Evolutionary conservation across 1,140 invertebrate genomes (phyloP).

Genomic region (Rhizoglyphus robini): DNA sequence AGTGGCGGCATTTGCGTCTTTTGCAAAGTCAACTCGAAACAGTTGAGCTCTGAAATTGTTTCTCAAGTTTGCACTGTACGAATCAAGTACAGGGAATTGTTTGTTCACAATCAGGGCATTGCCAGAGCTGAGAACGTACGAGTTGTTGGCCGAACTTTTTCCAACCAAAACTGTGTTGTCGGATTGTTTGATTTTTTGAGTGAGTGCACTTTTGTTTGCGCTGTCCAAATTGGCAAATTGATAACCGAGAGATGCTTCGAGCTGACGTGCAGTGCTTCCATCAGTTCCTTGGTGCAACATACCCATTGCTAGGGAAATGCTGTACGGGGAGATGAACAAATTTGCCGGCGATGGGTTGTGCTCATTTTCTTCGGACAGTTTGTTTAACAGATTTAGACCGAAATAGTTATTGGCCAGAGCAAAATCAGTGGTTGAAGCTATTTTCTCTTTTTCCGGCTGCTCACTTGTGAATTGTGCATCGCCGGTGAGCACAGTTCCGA

Average conservation of each 20-base stretch:
- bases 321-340: background rate
- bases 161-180: background rate
- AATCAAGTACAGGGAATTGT: background rate
- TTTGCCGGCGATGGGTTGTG: background rate
- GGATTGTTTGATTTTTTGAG: background rate
- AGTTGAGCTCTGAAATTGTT: background rate
- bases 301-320: background rate
- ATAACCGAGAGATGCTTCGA: background rate
- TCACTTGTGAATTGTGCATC: no score
- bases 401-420: background rate
- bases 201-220: background rate
- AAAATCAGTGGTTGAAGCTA: no score
- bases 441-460: no score
- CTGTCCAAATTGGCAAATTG: background rate
- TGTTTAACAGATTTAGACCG: background rate
- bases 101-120: background rate
- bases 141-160: background rate
- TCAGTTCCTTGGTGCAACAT: background rate
- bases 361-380: background rate
- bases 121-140: background rate
- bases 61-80: background rate
- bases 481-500: no score
- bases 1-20: conserved; percentile 42
- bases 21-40: conserved; percentile 44
- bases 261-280: background rate